A percentile compares a stretch with the other conserved stretches of the same genome.
phyloP scores from a whole-genome alignment of 1,140 invertebrate genomes.

The Caenorhabditis tropicalis region DNA sequence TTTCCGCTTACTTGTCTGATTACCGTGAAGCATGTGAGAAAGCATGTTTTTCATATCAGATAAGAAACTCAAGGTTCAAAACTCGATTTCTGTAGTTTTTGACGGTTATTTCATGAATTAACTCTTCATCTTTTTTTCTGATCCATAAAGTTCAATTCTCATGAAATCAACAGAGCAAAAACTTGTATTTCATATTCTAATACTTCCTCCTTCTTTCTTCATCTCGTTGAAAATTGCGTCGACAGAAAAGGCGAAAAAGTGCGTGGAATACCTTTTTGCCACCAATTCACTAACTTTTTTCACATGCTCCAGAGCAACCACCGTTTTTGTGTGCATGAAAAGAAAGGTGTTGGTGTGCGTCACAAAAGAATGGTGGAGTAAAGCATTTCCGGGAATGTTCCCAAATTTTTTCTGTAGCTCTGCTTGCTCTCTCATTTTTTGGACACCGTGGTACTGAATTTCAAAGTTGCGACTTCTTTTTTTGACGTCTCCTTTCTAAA shows the following conservation, averaged over 20 bases:
- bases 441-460: slow-evolving; percentile 41
- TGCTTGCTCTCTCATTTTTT: not conserved
- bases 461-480: not conserved
- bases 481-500: not conserved
- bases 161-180: not conserved
- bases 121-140: not conserved
- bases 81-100: too few relatives aligned
- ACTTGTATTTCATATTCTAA: not conserved
- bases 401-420: not conserved
- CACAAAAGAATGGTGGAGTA: slow-evolving; percentile 26
- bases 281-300: not conserved
- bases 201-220: not conserved
- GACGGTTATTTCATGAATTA: too few relatives aligned
- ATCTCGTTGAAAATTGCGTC: not conserved
- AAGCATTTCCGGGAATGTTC: slow-evolving; percentile 42
- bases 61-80: too few relatives aligned
- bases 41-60: too few relatives aligned
- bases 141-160: not conserved
- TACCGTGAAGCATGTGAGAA: not conserved
- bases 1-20: not conserved
- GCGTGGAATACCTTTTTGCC: not conserved
- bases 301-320: slow-evolving; percentile 8
- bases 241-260: not conserved
- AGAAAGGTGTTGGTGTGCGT: slow-evolving; percentile 26
- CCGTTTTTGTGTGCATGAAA: slow-evolving; percentile 22